Base-by-base conservation (phyloP, 1,140 invertebrate genomes). In the Zaprionus taronus region DNA sequence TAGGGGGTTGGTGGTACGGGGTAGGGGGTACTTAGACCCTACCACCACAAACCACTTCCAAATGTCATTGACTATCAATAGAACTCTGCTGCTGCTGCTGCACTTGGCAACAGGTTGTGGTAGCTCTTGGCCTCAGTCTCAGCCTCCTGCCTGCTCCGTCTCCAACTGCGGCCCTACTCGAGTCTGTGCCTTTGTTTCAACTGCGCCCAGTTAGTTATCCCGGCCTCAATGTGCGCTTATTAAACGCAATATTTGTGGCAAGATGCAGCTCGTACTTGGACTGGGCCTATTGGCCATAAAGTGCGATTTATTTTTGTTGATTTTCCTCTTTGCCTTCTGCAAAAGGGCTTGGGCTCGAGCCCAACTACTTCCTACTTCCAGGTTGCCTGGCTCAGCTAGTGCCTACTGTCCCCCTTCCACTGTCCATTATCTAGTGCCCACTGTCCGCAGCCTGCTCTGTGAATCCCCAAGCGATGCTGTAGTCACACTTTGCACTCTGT, bases 1-100 rank as follows among this genome's bases (percentile, higher is more conserved):
- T 4, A n/a, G 61, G 61, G 57, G 26, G 61, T 36, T 38, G 24
- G 34, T n/a, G 14, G 38, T n/a, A 1, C 24, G n/a, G 44, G 24
- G n/a, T 26, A n/a, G 2, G 24, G 12, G 28, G 36, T 63, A 56
- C 63, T 44, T 60, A 41, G 64, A 74, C 79, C 75, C 85, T 89
- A 81, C 76, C 79, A 87, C 84, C 79, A 89, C 85, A 89, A 90
- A 72, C 82, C 79, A 91, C 83, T 82, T 82, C 79, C 77, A 91
- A 91, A 89, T 91, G 89, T 91, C 89, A 91, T 91, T 91, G 89
- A 91, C 89, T 91, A 91, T 91, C 89, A 83, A 89, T 82, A 89
- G 84, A 89, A 89, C 79, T 84, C 71, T 73, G 75, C 69, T 71
- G 84, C 76, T 83, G 84, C 71, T 73, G 75, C 70, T 72, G 65